A percentile compares a stretch with the other conserved stretches of the same genome.
Evolutionary conservation across 1,140 invertebrate species (phyloP).

Genomic region (Thaumatotibia leucotreta): DNA sequence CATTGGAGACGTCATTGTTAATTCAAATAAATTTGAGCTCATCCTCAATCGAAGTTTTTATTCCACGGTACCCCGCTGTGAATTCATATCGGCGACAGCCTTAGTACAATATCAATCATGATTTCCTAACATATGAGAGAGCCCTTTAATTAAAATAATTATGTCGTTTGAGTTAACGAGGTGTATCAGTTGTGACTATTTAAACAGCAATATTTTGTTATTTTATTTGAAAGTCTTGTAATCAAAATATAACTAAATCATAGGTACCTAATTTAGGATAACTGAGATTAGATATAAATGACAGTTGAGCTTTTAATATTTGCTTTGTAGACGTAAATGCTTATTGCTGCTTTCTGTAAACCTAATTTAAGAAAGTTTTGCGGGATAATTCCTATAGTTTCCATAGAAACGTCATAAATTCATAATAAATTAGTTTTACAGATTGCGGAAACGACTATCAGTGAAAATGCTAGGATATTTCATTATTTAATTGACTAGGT

Average conservation of each 20-base stretch:
- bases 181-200: conserved; percentile 14
- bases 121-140: neutral
- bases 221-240: conserved; percentile 38
- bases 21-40: conserved; percentile 76
- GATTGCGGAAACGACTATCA: conserved; percentile 18
- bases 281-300: conserved; percentile 60
- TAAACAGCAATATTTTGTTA: conserved; percentile 26
- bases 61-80: conserved; percentile 53
- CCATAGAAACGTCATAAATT: too few species aligned
- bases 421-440: conserved; percentile 13
- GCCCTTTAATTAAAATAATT: neutral
- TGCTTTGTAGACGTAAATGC: conserved; percentile 65
- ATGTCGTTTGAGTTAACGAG: neutral
- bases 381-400: too few species aligned
- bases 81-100: conserved; percentile 18
- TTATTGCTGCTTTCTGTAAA: conserved; percentile 58
- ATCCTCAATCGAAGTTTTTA: conserved; percentile 74
- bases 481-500: conserved; percentile 45
- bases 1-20: conserved; percentile 75
- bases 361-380: conserved; percentile 29
- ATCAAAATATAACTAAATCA: conserved; percentile 38
- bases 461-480: conserved; percentile 39
- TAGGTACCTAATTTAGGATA: conserved; percentile 63
- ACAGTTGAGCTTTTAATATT: conserved; percentile 62
- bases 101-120: neutral